These are phyloP conservation scores for Montipora efflorescens DNA, from an alignment of 64 coral and sea anemone genomes.

Conservation along the genomic window DNA sequence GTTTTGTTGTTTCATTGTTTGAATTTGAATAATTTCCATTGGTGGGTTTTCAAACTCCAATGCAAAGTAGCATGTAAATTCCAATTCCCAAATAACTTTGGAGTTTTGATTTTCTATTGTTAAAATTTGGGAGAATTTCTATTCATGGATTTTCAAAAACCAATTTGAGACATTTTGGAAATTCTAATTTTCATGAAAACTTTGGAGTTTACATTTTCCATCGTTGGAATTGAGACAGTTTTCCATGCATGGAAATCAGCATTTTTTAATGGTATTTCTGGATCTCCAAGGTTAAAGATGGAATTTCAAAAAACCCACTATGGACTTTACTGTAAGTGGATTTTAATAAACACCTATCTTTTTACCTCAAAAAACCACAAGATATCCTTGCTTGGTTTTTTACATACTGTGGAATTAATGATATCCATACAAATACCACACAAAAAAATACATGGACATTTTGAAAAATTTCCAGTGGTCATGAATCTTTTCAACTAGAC, in stretches of 20 bases:
- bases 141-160: too few relatives aligned
- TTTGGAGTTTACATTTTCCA: too few relatives aligned
- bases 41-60: too few relatives aligned
- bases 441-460: neutral
- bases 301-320: slow-evolving; percentile 1
- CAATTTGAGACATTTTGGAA: too few relatives aligned
- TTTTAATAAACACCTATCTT: neutral
- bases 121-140: too few relatives aligned
- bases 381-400: neutral
- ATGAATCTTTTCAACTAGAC: neutral
- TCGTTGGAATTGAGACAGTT: neutral
- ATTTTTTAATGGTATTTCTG: neutral
- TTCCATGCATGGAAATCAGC: slow-evolving; percentile 10
- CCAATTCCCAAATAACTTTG: too few relatives aligned
- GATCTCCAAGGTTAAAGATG: neutral
- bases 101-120: too few relatives aligned
- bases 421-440: slow-evolving; percentile 6
- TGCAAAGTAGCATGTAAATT: too few relatives aligned
- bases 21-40: slow-evolving; percentile 9
- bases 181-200: too few relatives aligned
- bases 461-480: slow-evolving; percentile 1
- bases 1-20: neutral
- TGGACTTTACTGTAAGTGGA: neutral
- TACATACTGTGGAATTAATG: slow-evolving; percentile 2
- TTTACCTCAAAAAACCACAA: neutral